These are phyloP conservation scores for Enoplosus armatus DNA, from an alignment of 2,797 vertebrate species.

Conservation along the genomic window DNA sequence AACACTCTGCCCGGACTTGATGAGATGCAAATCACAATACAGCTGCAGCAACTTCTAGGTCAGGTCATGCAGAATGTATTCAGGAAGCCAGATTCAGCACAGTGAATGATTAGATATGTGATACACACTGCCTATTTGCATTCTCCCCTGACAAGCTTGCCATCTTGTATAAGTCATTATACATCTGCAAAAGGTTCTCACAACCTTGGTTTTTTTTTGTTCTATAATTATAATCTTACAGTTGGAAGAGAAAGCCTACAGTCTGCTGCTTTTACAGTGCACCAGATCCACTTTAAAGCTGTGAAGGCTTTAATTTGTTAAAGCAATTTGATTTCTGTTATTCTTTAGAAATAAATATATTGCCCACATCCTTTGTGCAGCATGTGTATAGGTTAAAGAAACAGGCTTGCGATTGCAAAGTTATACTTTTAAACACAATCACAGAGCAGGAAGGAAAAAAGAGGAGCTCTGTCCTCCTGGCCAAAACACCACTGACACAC, in stretches of 20 bases:
- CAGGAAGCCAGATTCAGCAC: conserved; percentile 21
- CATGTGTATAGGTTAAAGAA: not conserved
- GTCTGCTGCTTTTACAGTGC: not conserved
- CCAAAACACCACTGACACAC: not conserved
- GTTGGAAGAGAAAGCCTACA: conserved; percentile 17
- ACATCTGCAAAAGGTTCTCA: conserved; percentile 33
- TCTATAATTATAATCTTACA: conserved; percentile 17
- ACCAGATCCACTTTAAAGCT: conserved; percentile 5
- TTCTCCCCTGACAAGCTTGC: conserved; percentile 26
- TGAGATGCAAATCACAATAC: conserved; percentile 56
- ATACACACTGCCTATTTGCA: conserved; percentile 37
- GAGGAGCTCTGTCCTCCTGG: not conserved
- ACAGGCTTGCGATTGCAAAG: not conserved
- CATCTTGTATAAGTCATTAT: conserved; percentile 43
- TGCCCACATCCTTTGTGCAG: not conserved
- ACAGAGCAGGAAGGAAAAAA: not conserved
- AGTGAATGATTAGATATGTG: conserved; percentile 52
- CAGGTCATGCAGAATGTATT: conserved; percentile 50
- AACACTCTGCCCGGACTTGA: conserved; percentile 50
- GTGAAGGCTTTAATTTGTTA: conserved; percentile 8
- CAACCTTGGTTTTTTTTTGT: conserved; percentile 6
- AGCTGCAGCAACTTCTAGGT: conserved; percentile 54
- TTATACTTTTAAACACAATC: conserved; percentile 8
- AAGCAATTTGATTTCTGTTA: not conserved
- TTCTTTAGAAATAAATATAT: conserved; percentile 8